Evolutionary conservation across 2,888 invertebrate species (phyloP).

Genomic region (Uloborus plumipes): DNA sequence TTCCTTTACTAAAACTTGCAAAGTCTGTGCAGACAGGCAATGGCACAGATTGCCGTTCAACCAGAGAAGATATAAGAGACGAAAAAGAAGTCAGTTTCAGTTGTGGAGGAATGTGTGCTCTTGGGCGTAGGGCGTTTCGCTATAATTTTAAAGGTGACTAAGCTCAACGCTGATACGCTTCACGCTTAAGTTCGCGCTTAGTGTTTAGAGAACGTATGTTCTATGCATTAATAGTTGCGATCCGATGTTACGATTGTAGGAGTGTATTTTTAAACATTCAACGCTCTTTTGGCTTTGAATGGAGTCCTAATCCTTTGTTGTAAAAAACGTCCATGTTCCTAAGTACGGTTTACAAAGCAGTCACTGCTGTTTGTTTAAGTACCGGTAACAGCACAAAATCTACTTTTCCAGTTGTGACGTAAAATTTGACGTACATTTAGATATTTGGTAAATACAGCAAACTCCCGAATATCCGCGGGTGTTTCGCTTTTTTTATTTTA

Average conservation of each 20-base stretch:
- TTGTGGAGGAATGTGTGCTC: slow-evolving; percentile 1
- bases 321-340: neutral
- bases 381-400: too few species aligned
- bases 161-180: slow-evolving; percentile 37
- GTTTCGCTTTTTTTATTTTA: too few species aligned
- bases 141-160: slow-evolving; percentile 41
- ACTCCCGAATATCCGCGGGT: too few species aligned
- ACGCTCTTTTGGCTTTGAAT: slow-evolving; percentile 16
- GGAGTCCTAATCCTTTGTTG: slow-evolving; percentile 18
- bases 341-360: too few species aligned
- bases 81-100: neutral
- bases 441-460: too few species aligned
- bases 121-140: slow-evolving; percentile 22
- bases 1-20: too few species aligned
- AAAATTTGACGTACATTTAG: too few species aligned
- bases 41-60: slow-evolving; percentile 45
- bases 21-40: neutral
- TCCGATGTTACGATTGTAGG: slow-evolving; percentile 19
- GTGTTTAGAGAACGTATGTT: slow-evolving; percentile 26
- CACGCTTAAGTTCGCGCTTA: slow-evolving; percentile 12
- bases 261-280: slow-evolving; percentile 7
- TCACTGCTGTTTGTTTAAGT: too few species aligned
- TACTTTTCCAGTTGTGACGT: too few species aligned
- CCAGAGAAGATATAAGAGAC: slow-evolving; percentile 7
- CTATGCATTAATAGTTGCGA: slow-evolving; percentile 13